Evolutionary conservation across 2,888 invertebrate species (phyloP), one percentile per base, ranked within the genome.

Genomic region (Callyntrura sp.): DNA sequence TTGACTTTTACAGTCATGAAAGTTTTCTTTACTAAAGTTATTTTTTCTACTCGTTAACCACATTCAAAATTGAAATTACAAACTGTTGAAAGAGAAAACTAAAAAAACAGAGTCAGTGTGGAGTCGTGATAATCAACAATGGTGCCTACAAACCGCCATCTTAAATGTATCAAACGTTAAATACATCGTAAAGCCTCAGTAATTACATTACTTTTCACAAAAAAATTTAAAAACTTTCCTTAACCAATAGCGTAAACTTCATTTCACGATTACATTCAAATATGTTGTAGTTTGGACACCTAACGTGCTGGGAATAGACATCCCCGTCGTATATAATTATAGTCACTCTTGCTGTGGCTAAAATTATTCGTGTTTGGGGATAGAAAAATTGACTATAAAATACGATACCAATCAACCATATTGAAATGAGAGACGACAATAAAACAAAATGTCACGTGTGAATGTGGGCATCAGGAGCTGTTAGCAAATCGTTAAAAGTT

Each of bases 361-460:
- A 23, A 65, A 35, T 11, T 43, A 70, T 17, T 6, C 20, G 35
- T 70, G 1, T 70, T 70, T 6, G 43, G 1, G n/a, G n/a, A 6
- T 5, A 70, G 70, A 45, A 45, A 45, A n/a, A n/a, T n/a, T n/a
- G n/a, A n/a, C n/a, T n/a, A n/a, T n/a, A n/a, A n/a, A n/a, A n/a
- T n/a, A n/a, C n/a, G n/a, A n/a, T n/a, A n/a, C n/a, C n/a, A n/a
- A n/a, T n/a, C n/a, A n/a, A n/a, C n/a, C n/a, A n/a, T n/a, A n/a
- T n/a, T n/a, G n/a, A n/a, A n/a, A n/a, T n/a, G n/a, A n/a, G n/a
- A n/a, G n/a, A n/a, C n/a, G n/a, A 17, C 70, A 70, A 70, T 70
- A 17, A 70, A 45, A n/a, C n/a, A n/a, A 70, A 70, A 70, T 43
- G 70, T 70, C 70, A 70, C 70, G 70, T 70, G 43, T 8, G n/a